Conservation (phyloP, 1,140 invertebrate genomes). For the Phortica variegata region DNA sequence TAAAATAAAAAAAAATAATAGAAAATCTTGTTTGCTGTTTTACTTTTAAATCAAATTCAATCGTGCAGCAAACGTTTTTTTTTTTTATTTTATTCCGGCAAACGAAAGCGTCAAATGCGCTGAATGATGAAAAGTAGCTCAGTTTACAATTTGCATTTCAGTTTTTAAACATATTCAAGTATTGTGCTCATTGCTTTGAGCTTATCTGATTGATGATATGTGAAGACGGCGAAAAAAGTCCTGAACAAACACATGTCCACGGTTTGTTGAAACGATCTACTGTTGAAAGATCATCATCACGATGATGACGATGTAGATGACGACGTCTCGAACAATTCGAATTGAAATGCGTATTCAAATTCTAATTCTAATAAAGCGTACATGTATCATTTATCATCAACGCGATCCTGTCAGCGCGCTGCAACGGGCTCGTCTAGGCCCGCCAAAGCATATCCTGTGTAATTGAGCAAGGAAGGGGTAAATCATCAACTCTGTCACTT, state of each 20-base stretch:
- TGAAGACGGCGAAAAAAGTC: slow-evolving; percentile 9
- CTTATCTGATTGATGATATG: slow-evolving; percentile 53
- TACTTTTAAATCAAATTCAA: too few relatives aligned
- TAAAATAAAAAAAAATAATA: too few relatives aligned
- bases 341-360: slow-evolving; percentile 48
- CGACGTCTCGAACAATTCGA: slow-evolving; percentile 36
- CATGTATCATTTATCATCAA: slow-evolving; percentile 46
- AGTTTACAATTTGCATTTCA: slow-evolving; percentile 46
- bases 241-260: slow-evolving; percentile 42
- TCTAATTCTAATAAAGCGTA: slow-evolving; percentile 28
- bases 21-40: too few relatives aligned
- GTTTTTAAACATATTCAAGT: too few relatives aligned
- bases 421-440: not conserved
- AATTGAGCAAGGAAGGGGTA: slow-evolving; percentile 47
- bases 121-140: too few relatives aligned
- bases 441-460: slow-evolving; percentile 36
- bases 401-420: not conserved
- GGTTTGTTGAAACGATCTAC: slow-evolving; percentile 25
- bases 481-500: slow-evolving; percentile 12
- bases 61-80: too few relatives aligned
- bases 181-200: slow-evolving; percentile 29
- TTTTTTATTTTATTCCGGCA: too few relatives aligned
- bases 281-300: too few relatives aligned
- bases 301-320: too few relatives aligned
- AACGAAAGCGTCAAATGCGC: too few relatives aligned